phyloP scores from a whole-genome alignment of 1,140 invertebrate genomes.

The Drosophila subobscura region DNA sequence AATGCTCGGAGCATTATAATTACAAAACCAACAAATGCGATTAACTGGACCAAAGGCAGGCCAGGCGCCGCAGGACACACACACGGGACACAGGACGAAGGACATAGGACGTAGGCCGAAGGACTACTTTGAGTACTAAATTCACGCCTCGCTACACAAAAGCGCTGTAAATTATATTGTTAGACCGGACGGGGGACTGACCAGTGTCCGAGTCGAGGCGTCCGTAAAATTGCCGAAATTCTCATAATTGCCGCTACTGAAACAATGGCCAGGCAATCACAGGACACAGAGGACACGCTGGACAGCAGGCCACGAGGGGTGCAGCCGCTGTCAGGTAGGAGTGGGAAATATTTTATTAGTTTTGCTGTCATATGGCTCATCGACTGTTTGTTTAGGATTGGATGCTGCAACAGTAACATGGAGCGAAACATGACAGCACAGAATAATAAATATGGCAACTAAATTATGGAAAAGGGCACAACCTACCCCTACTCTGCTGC shows the following conservation, averaged over 20 bases:
- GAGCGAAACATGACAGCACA: conserved; percentile 62
- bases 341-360: conserved; percentile 60
- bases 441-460: conserved; percentile 78
- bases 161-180: conserved; percentile 81
- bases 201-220: conserved; percentile 30
- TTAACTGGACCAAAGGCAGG: conserved; percentile 49
- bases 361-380: conserved; percentile 57
- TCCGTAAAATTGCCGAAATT: conserved; percentile 51
- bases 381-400: conserved; percentile 71
- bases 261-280: conserved; percentile 54
- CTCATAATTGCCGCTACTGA: conserved; percentile 68
- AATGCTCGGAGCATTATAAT: conserved; percentile 58
- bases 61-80: conserved; percentile 28
- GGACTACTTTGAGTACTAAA: conserved; percentile 51
- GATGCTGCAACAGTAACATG: conserved; percentile 10
- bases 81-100: background rate
- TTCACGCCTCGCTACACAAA: conserved; percentile 83
- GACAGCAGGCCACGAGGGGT: conserved; percentile 6
- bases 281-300: conserved; percentile 8
- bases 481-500: conserved; percentile 5
- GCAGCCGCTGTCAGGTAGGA: conserved; percentile 30
- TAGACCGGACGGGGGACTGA: conserved; percentile 41
- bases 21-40: conserved; percentile 73
- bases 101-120: conserved; percentile 3
- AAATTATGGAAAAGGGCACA: conserved; percentile 63